Base-by-base conservation (phyloP, 2,888 invertebrate species). In the Silvanus unidentatus region DNA sequence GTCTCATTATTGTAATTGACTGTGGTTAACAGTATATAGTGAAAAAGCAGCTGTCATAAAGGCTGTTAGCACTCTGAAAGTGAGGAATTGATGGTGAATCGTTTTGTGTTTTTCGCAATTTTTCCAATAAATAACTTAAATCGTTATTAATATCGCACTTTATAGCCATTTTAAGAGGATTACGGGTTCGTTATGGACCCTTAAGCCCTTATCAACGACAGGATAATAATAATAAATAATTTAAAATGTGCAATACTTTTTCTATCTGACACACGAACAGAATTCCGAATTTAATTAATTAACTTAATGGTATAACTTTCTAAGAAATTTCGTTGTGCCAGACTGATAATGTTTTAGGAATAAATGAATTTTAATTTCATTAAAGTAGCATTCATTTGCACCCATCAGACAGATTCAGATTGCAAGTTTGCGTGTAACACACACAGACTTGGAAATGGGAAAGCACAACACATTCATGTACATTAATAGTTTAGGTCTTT, bases 311-410 rank as follows among this genome's bases (percentile, higher is more conserved):
- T 62, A 59, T 49, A 50, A 51, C 55, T 58, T 68, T 69, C 69
- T 68, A 58, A 67, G 68, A 69, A 69, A 12, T 64, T 63, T 64
- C 63, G 58, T 58, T 51, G 40, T 61, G 50, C 52, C 56, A 55
- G 63, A 60, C 66, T 57, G 65, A 67, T 67, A 69, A 64, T 63
- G 66, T 65, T 60, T 66, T 45, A 48, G 63, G 69, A 68, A 70
- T 70, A 69, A 69, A 71, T 70, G 70, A 69, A 70, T 71, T 69
- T 69, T 70, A 71, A 70, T 71, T 70, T 71, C 69, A 69, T 69
- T 69, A 70, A 68, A 68, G 68, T 63, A 64, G 63, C 58, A 58
- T 62, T 64, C 62, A 64, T 65, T 66, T 62, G 60, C 63, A 48
- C 62, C 36, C 43, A 49, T 57, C 63, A 58, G 64, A 66, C 65